phyloP scores from a whole-genome alignment of 2,888 invertebrate species.

The Sinhomidia bicolor region DNA sequence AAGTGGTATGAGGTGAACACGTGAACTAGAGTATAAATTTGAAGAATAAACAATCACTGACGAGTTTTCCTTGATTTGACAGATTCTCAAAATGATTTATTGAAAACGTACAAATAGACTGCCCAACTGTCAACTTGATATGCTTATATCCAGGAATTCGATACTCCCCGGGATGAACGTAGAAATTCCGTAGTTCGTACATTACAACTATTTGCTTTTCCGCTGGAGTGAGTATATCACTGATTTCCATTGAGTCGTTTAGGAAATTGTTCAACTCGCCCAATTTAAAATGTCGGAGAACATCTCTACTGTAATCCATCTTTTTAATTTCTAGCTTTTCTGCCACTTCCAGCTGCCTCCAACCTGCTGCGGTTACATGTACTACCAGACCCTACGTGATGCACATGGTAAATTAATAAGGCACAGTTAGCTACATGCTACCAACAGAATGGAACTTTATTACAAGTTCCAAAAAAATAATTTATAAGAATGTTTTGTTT shows the following conservation, averaged over 20 bases:
- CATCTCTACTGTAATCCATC: constrained; percentile 44
- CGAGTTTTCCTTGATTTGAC: too few relatives aligned
- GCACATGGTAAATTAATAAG: neutral
- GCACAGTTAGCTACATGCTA: neutral
- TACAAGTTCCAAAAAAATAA: too few relatives aligned
- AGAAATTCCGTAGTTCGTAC: constrained; percentile 50
- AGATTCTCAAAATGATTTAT: too few relatives aligned
- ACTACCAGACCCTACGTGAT: constrained; percentile 48
- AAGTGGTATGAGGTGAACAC: constrained; percentile 7
- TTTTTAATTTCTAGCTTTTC: constrained; percentile 67
- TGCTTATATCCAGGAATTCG: constrained; percentile 63
- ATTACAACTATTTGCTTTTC: constrained; percentile 70
- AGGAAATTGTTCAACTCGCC: constrained; percentile 55
- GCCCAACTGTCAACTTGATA: constrained; percentile 33
- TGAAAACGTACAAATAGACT: constrained; percentile 52
- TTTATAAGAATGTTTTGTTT: neutral
- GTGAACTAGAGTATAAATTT: constrained; percentile 44
- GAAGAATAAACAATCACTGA: neutral
- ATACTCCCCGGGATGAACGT: constrained; percentile 53
- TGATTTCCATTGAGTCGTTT: constrained; percentile 17
- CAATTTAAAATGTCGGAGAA: constrained; percentile 47
- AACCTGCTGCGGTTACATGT: constrained; percentile 61
- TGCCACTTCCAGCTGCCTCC: constrained; percentile 61
- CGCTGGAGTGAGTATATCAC: constrained; percentile 56
- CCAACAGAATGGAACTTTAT: neutral